Evolutionary conservation across 2,888 invertebrate genomes (phyloP).

Genomic region (Muscina levida): DNA sequence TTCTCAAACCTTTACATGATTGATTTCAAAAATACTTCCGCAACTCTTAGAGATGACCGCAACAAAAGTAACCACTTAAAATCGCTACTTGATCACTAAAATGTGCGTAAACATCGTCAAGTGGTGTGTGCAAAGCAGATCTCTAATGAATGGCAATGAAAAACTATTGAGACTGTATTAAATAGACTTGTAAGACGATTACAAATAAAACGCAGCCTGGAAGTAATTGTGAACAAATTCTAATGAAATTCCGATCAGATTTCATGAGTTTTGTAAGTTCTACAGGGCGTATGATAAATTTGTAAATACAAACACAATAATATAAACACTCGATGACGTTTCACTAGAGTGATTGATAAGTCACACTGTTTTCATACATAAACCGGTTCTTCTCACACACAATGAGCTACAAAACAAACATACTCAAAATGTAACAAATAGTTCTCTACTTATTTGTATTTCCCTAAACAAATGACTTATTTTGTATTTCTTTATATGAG

Average conservation of each 20-base stretch:
- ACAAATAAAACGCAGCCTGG: background rate
- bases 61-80: conserved; percentile 4
- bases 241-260: background rate
- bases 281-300: conserved; percentile 21
- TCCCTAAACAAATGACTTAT: conserved; percentile 55
- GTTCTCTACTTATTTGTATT: conserved; percentile 42
- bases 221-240: background rate
- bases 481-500: conserved; percentile 6
- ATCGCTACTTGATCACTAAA: conserved; percentile 19
- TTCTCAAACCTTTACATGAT: no score
- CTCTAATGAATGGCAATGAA: background rate
- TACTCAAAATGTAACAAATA: no score
- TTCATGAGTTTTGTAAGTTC: background rate
- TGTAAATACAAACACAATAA: background rate
- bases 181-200: background rate
- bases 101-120: conserved; percentile 30
- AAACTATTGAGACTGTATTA: background rate
- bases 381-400: conserved; percentile 20
- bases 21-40: conserved; percentile 34
- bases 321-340: conserved; percentile 14
- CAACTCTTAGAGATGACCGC: conserved; percentile 31
- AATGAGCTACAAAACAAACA: conserved; percentile 29
- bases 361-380: background rate
- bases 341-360: no score
- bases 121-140: background rate